phyloP scores from a whole-genome alignment of 2,113 vertebrate species.

The Edolisoma coerulescens region DNA sequence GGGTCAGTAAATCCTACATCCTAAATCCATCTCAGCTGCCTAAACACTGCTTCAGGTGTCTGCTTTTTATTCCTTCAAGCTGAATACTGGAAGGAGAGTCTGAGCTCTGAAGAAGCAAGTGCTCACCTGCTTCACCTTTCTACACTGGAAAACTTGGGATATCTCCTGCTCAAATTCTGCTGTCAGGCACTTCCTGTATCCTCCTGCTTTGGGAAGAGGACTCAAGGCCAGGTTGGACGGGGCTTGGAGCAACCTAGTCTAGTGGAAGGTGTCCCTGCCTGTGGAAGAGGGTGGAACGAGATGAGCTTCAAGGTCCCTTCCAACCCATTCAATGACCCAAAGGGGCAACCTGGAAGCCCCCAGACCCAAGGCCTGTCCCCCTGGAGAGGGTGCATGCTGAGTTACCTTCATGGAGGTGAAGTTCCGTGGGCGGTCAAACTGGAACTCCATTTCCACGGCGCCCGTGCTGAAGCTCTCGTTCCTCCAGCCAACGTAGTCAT shows the following conservation, averaged over 20 bases:
- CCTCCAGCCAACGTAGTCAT: constrained; percentile 95
- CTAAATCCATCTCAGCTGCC: neutral
- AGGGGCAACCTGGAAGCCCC: neutral
- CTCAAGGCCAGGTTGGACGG: neutral
- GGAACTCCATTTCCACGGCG: constrained; percentile 89
- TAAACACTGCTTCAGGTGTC: neutral
- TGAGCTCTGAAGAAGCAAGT: neutral
- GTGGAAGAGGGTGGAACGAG: neutral
- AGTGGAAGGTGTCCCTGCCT: neutral
- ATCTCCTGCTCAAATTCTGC: neutral
- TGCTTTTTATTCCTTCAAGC: neutral
- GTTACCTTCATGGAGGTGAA: constrained; percentile 97
- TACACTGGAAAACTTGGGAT: neutral
- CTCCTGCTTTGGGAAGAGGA: neutral
- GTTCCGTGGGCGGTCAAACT: constrained; percentile 93
- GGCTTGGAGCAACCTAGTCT: neutral
- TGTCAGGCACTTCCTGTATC: neutral
- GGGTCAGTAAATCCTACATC: neutral
- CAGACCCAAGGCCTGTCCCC: neutral
- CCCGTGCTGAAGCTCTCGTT: constrained; percentile 85
- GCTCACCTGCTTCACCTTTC: neutral
- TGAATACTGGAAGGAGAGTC: neutral
- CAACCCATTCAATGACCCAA: neutral
- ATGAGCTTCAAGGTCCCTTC: neutral
- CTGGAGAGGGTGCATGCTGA: neutral